phyloP scores from a whole-genome alignment of 2,113 vertebrate genomes.

The Tinamus guttatus region DNA sequence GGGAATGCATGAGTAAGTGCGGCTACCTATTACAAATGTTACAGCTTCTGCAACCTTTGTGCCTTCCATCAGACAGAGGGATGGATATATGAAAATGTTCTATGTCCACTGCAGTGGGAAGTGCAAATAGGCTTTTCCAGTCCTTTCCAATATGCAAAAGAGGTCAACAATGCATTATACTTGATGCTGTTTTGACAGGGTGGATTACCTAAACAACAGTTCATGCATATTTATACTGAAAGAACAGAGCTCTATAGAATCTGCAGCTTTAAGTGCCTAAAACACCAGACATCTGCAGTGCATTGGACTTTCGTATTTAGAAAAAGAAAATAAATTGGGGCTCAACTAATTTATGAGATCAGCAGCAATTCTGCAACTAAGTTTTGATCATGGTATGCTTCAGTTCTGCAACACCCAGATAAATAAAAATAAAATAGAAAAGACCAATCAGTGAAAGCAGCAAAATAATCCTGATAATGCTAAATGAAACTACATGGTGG shows the following conservation, averaged over 20 bases:
- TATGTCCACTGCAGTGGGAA: background rate
- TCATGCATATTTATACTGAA: conserved; percentile 86
- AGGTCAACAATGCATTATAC: conserved; percentile 63
- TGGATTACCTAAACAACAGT: conserved; percentile 76
- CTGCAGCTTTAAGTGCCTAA: conserved; percentile 68
- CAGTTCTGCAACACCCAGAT: background rate
- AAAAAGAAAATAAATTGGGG: conserved; percentile 82
- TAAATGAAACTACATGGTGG: background rate
- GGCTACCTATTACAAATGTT: background rate
- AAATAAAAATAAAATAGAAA: background rate
- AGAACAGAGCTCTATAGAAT: conserved; percentile 70
- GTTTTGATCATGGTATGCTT: background rate
- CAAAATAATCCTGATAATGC: background rate
- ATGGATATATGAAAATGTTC: background rate
- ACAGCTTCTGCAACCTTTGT: background rate
- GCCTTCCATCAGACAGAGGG: background rate
- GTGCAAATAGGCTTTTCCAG: background rate
- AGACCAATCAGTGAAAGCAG: background rate
- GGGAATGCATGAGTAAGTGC: background rate
- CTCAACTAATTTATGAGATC: conserved; percentile 20
- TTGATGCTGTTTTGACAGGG: conserved; percentile 82
- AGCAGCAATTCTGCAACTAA: background rate
- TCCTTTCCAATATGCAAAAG: background rate
- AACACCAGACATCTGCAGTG: conserved; percentile 84
- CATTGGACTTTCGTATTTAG: conserved; percentile 80